phyloP scores from a whole-genome alignment of 2,888 invertebrate genomes.

The Oxytorus armatus region DNA sequence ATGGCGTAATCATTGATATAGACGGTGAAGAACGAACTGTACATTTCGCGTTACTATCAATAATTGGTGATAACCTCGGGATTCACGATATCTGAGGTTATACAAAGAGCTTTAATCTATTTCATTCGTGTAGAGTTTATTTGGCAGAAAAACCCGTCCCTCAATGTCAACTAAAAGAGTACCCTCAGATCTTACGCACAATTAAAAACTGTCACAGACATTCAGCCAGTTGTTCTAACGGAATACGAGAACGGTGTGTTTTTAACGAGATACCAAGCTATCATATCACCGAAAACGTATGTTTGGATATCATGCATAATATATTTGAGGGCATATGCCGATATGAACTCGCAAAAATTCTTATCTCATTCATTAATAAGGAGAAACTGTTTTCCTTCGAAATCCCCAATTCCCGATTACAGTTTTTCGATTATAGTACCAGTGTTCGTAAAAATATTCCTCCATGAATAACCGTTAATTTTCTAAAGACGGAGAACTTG shows the following conservation, averaged over 20 bases:
- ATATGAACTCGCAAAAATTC: conserved; percentile 58
- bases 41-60: conserved; percentile 54
- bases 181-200: neutral
- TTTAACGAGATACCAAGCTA: conserved; percentile 33
- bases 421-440: conserved; percentile 50
- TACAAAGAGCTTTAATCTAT: conserved; percentile 51
- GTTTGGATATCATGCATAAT: conserved; percentile 67
- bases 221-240: conserved; percentile 25
- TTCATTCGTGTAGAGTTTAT: conserved; percentile 52
- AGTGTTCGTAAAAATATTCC: conserved; percentile 40
- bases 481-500: conserved; percentile 45
- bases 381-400: conserved; percentile 51
- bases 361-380: conserved; percentile 52
- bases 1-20: conserved; percentile 57
- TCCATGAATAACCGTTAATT: conserved; percentile 10
- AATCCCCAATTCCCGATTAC: conserved; percentile 60
- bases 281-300: conserved; percentile 58
- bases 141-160: conserved; percentile 14
- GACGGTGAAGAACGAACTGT: conserved; percentile 20
- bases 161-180: conserved; percentile 12
- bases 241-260: conserved; percentile 7
- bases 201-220: conserved; percentile 13
- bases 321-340: conserved; percentile 65
- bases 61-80: conserved; percentile 63
- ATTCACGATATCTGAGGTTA: conserved; percentile 58